phyloP scores from a whole-genome alignment of 2,797 vertebrate species.

The Heteromormyrus szaboi region DNA sequence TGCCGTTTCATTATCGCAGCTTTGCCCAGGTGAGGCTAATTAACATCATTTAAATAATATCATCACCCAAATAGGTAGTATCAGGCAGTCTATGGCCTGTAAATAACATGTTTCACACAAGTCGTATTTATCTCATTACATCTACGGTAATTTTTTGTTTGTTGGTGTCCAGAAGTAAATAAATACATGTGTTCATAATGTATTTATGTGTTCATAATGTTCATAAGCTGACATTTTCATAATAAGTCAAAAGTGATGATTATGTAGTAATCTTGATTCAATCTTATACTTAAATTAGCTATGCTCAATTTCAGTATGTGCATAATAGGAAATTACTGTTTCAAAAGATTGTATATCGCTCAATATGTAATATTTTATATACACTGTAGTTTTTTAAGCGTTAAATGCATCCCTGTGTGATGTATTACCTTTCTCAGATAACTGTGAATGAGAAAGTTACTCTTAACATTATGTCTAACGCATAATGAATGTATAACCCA shows the following conservation, averaged over 20 bases:
- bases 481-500: not conserved
- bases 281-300: not conserved
- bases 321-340: not conserved
- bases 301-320: not conserved
- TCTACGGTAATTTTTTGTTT: not conserved
- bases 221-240: not conserved
- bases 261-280: not conserved
- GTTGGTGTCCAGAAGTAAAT: not conserved
- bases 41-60: not conserved
- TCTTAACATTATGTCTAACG: not conserved
- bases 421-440: not conserved
- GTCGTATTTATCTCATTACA: not conserved
- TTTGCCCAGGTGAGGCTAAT: not conserved
- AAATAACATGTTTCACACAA: not conserved
- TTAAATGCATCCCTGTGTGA: not conserved
- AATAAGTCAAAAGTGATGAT: not conserved
- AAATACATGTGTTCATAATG: not conserved
- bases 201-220: too few relatives aligned
- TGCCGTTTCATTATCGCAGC: not conserved
- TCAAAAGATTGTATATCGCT: not conserved
- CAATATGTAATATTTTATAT: not conserved
- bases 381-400: not conserved
- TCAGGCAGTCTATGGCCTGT: not conserved
- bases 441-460: not conserved
- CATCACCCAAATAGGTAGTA: not conserved